These are phyloP conservation scores for Otolemur garnettii DNA, from an alignment of 2,113 vertebrate genomes.

Conservation along the genomic window DNA sequence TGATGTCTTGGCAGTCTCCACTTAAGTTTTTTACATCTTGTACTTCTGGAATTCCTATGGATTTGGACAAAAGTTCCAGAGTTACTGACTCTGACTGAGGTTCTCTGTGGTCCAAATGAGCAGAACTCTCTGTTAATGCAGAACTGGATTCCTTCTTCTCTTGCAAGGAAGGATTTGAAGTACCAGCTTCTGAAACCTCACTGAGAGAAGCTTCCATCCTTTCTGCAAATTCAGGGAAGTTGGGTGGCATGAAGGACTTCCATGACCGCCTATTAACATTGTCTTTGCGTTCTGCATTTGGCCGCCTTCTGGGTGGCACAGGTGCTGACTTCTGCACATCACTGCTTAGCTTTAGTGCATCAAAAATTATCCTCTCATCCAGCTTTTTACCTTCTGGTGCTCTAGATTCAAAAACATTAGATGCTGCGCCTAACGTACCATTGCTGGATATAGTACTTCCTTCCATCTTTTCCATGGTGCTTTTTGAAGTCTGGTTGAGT, in stretches of 20 bases:
- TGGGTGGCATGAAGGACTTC: conserved; percentile 98
- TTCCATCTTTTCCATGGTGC: conserved; percentile 93
- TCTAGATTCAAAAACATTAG: conserved; percentile 91
- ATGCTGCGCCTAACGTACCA: conserved; percentile 93
- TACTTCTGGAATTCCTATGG: conserved; percentile 75
- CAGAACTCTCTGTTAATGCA: conserved; percentile 81
- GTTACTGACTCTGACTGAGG: conserved; percentile 85
- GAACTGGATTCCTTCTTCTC: conserved; percentile 92
- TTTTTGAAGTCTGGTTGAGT: conserved; percentile 95
- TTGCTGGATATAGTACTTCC: conserved; percentile 97
- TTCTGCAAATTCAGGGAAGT: conserved; percentile 97
- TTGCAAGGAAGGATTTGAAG: conserved; percentile 88
- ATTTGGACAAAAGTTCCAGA: conserved; percentile 85
- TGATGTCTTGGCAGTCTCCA: conserved; percentile 73
- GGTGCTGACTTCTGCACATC: conserved; percentile 92
- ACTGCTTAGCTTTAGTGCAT: conserved; percentile 96
- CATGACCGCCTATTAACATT: conserved; percentile 97
- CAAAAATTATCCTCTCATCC: conserved; percentile 98
- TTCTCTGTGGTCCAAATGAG: conserved; percentile 78
- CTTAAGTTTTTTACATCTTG: conserved; percentile 77
- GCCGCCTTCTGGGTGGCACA: conserved; percentile 92
- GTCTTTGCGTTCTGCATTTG: conserved; percentile 93
- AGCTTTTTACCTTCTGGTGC: conserved; percentile 90
- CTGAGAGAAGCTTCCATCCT: conserved; percentile 93
- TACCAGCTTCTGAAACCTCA: conserved; percentile 89